These are phyloP conservation scores for Diachasmimorpha longicaudata DNA, from an alignment of 1,140 invertebrate species.

Conservation along the genomic window DNA sequence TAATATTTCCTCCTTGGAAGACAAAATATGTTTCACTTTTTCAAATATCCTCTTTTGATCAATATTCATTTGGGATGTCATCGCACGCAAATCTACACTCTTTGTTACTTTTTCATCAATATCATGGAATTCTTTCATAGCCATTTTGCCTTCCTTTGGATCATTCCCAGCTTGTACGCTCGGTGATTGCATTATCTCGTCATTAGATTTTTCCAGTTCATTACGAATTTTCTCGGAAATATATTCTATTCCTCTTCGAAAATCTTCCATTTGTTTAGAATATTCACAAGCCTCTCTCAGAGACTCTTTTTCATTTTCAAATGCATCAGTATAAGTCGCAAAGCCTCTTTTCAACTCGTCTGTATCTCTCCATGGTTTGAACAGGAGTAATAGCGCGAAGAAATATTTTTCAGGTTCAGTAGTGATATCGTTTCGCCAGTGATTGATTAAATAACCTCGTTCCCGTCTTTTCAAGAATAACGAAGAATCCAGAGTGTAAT, in stretches of 20 bases:
- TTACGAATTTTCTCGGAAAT: conserved; percentile 34
- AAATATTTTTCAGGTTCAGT: conserved; percentile 41
- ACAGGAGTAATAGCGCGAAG: conserved; percentile 30
- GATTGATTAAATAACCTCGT: conserved; percentile 38
- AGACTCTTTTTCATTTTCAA: conserved; percentile 33
- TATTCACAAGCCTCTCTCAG: conserved; percentile 31
- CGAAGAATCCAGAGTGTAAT: conserved; percentile 23
- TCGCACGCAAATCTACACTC: conserved; percentile 20
- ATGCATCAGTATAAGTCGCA: conserved; percentile 34
- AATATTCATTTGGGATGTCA: conserved; percentile 31
- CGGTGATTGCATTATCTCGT: conserved; percentile 18
- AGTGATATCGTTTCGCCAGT: conserved; percentile 35
- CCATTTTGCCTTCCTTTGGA: conserved; percentile 33
- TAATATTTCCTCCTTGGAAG: conserved; percentile 14
- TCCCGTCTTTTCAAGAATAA: conserved; percentile 34
- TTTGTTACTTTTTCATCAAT: conserved; percentile 11
- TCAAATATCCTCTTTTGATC: conserved; percentile 32
- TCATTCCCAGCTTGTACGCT: conserved; percentile 1
- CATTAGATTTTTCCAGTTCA: conserved; percentile 16
- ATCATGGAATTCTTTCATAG: conserved; percentile 39
- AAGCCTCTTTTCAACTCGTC: conserved; percentile 11
- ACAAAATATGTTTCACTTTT: conserved; percentile 13
- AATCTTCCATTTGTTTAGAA: conserved; percentile 34
- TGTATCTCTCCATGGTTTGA: conserved; percentile 13
- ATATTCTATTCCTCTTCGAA: conserved; percentile 31